Percentiles rank a stretch among this genome's conserved stretches.
phyloP scores from a whole-genome alignment of 2,113 vertebrate genomes.

The Ameiurus melas region DNA sequence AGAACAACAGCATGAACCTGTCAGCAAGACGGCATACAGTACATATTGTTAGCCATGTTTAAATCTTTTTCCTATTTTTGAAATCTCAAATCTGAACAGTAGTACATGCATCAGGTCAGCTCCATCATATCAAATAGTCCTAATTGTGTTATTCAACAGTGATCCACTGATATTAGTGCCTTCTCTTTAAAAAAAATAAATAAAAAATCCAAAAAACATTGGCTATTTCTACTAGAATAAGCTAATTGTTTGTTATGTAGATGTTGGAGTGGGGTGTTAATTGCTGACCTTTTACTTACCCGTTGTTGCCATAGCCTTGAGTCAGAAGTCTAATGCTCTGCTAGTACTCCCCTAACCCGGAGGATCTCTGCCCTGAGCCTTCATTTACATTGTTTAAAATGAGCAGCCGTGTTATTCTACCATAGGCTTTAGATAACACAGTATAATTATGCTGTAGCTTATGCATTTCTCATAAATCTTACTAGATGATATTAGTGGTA shows the following conservation, averaged over 20 bases:
- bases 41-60: not conserved
- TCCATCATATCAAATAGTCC: not conserved
- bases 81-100: not conserved
- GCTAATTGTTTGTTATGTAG: slow-evolving; percentile 16
- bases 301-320: slow-evolving; percentile 55
- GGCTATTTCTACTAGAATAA: slow-evolving; percentile 23
- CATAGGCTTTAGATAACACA: not conserved
- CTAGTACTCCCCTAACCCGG: slow-evolving; percentile 38
- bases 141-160: not conserved
- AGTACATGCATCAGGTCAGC: not conserved
- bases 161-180: not conserved
- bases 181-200: not conserved
- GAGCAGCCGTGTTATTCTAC: slow-evolving; percentile 10
- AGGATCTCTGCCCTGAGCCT: slow-evolving; percentile 20
- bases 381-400: slow-evolving; percentile 36
- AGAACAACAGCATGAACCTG: not conserved
- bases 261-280: slow-evolving; percentile 50
- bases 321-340: slow-evolving; percentile 48
- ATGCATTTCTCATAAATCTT: slow-evolving; percentile 1
- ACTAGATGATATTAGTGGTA: not conserved
- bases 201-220: not conserved
- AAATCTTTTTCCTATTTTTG: not conserved
- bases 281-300: slow-evolving; percentile 67
- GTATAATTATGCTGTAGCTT: not conserved
- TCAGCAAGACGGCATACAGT: not conserved